Evolutionary conservation across 2,888 invertebrate species (phyloP).

Genomic region (Caenorhabditis zanzibari): DNA sequence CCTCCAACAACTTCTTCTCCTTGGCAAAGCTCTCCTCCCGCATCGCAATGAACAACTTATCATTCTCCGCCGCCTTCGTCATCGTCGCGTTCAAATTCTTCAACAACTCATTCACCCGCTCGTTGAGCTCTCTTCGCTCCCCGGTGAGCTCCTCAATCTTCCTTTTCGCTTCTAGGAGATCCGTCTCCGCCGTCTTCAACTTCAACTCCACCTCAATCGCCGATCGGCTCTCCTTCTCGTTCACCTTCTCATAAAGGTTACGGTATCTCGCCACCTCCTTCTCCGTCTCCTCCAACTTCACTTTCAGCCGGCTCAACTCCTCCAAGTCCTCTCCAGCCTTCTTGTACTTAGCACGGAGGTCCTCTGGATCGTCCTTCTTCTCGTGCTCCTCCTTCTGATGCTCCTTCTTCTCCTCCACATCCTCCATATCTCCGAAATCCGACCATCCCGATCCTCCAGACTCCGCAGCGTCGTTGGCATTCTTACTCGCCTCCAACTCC

Average conservation of each 20-base stretch:
- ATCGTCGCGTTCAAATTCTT: constrained; percentile 45
- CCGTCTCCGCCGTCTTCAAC: constrained; percentile 19
- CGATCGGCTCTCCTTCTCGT: constrained; percentile 48
- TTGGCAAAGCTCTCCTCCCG: constrained; percentile 55
- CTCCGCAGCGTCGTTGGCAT: constrained; percentile 48
- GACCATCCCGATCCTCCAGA: constrained; percentile 76
- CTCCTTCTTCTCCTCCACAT: constrained; percentile 52
- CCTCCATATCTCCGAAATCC: constrained; percentile 69
- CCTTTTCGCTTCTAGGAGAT: constrained; percentile 28
- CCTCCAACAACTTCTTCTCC: constrained; percentile 55
- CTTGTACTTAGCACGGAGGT: constrained; percentile 47
- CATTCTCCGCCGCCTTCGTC: constrained; percentile 48
- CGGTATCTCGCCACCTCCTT: constrained; percentile 56
- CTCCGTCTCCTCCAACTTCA: constrained; percentile 43
- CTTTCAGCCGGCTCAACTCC: constrained; percentile 50
- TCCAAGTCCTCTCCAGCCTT: constrained; percentile 61
- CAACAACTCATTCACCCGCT: constrained; percentile 57
- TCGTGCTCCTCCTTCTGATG: constrained; percentile 8
- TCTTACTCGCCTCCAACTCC: constrained; percentile 23
- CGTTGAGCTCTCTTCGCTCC: constrained; percentile 62
- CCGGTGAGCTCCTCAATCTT: constrained; percentile 47
- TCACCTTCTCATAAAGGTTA: constrained; percentile 21
- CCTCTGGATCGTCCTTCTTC: constrained; percentile 58
- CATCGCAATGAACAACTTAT: constrained; percentile 36
- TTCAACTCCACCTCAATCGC: constrained; percentile 46